Conservation (phyloP, 2,113 vertebrate genomes). For the Panurus biarmicus region DNA sequence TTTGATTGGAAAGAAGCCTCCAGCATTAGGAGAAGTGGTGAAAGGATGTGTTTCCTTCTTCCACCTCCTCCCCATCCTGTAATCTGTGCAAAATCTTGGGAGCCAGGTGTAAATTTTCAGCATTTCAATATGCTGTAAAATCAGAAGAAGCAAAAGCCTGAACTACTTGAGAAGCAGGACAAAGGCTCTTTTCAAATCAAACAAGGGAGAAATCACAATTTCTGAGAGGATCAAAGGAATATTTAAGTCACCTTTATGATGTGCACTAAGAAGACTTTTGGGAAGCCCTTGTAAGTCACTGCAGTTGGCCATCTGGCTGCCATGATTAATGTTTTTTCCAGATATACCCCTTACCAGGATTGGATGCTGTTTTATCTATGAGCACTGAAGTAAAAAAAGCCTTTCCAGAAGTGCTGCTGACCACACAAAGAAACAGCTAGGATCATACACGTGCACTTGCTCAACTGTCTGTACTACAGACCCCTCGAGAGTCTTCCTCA, state of each 20-base stretch:
- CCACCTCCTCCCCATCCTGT: neutral
- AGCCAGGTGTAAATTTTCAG: neutral
- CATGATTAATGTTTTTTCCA: neutral
- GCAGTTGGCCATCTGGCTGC: neutral
- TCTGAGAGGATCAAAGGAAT: neutral
- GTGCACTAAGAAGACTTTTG: neutral
- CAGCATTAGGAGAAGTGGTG: neutral
- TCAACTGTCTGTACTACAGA: neutral
- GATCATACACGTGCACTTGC: neutral
- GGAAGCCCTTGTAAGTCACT: neutral
- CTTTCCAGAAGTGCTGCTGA: neutral
- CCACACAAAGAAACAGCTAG: neutral
- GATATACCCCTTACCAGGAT: neutral
- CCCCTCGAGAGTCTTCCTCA: neutral
- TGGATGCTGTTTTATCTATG: neutral
- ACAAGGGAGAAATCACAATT: neutral
- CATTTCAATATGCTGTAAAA: neutral
- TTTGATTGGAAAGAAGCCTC: slow-evolving; percentile 21
- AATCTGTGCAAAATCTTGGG: neutral
- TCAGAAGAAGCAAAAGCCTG: neutral
- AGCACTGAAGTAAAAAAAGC: neutral
- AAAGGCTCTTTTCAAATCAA: neutral
- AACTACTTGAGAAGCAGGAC: neutral
- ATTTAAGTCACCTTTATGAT: neutral
- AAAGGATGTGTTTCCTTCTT: neutral